A percentile compares a stretch with the other conserved stretches of the same genome.
Conservation (phyloP, 2,888 invertebrate genomes). For the Caenorhabditis uteleia region DNA sequence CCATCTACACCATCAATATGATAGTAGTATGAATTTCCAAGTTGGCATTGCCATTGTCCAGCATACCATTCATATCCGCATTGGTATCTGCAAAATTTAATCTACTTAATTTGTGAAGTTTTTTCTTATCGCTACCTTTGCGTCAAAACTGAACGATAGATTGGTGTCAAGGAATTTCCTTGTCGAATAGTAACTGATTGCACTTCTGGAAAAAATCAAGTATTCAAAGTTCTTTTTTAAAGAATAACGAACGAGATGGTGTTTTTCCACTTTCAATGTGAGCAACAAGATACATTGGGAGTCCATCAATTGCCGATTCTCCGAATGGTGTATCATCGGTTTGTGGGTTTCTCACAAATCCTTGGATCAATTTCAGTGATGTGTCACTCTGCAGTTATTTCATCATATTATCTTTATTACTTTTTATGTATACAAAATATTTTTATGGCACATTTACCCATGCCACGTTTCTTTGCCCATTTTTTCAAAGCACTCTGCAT, state of each 20-base stretch:
- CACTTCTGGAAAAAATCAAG: constrained; percentile 31
- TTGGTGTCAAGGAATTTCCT: constrained; percentile 24
- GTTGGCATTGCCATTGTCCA: constrained; percentile 51
- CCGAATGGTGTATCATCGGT: constrained; percentile 37
- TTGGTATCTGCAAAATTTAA: constrained; percentile 33
- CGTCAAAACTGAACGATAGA: constrained; percentile 42
- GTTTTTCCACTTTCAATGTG: constrained; percentile 37
- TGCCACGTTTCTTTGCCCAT: constrained; percentile 3
- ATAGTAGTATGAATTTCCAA: constrained; percentile 26
- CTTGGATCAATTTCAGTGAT: constrained; percentile 27
- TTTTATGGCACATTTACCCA: constrained; percentile 9
- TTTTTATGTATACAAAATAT: constrained; percentile 3
- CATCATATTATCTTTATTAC: no score
- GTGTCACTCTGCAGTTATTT: constrained; percentile 28
- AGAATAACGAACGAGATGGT: constrained; percentile 38
- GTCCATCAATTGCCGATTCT: constrained; percentile 37
- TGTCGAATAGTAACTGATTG: constrained; percentile 45
- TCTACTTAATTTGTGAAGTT: constrained; percentile 2
- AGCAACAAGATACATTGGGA: constrained; percentile 46
- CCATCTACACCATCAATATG: constrained; percentile 56
- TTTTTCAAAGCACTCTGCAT: no score
- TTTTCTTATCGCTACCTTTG: constrained; percentile 20
- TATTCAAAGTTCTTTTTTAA: background rate
- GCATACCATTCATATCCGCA: constrained; percentile 57
- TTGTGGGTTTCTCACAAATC: constrained; percentile 41